Percentiles rank a stretch among this genome's conserved stretches.
Evolutionary conservation across 2,888 invertebrate genomes (phyloP).

Genomic region (Drosophila mayaguana): DNA sequence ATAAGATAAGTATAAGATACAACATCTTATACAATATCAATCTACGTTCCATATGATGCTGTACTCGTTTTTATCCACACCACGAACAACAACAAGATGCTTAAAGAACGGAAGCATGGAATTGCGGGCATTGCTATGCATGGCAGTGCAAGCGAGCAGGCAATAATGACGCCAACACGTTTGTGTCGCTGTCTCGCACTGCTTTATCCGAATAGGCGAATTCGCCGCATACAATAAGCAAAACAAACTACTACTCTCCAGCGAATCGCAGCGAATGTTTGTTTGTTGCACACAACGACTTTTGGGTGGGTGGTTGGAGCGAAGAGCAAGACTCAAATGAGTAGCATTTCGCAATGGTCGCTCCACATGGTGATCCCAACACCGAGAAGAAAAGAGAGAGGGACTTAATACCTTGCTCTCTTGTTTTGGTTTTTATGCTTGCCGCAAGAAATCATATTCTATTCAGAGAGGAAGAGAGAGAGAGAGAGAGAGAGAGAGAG

Average conservation of each 20-base stretch:
- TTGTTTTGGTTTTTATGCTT: slow-evolving; percentile 46
- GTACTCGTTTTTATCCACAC: slow-evolving; percentile 68
- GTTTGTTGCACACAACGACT: slow-evolving; percentile 16
- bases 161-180: slow-evolving; percentile 36
- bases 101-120: slow-evolving; percentile 63
- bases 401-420: slow-evolving; percentile 23
- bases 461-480: slow-evolving; percentile 1
- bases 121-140: slow-evolving; percentile 13
- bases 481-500: slow-evolving; percentile 7
- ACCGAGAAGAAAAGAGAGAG: slow-evolving; percentile 13
- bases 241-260: slow-evolving; percentile 43
- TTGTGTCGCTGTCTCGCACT: slow-evolving; percentile 51
- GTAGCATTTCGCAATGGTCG: slow-evolving; percentile 23
- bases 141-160: slow-evolving; percentile 46
- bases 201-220: slow-evolving; percentile 73
- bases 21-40: slow-evolving; percentile 51
- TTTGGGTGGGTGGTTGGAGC: slow-evolving; percentile 53
- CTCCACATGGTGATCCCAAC: slow-evolving; percentile 44
- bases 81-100: slow-evolving; percentile 49
- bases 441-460: slow-evolving; percentile 25
- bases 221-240: slow-evolving; percentile 71
- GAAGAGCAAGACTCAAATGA: slow-evolving; percentile 29
- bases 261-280: slow-evolving; percentile 42
- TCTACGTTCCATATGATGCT: slow-evolving; percentile 29
- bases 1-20: slow-evolving; percentile 16